Evolutionary conservation across 2,888 invertebrate genomes (phyloP), one percentile per base, ranked within the genome.

Genomic region (Melanostoma mellinum): DNA sequence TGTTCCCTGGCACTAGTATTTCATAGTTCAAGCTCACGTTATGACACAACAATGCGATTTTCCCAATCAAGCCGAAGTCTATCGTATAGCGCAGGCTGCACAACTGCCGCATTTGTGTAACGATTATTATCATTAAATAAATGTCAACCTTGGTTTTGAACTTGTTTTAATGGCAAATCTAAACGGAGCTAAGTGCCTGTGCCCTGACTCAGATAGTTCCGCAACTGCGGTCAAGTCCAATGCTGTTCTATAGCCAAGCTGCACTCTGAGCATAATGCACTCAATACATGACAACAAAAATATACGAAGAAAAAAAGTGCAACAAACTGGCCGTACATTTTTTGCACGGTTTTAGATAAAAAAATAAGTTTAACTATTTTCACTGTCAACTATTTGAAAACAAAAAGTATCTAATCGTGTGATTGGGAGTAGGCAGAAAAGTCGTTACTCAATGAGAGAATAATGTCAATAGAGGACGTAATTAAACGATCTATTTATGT

Each of bases 171-270:
- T 72, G 76, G 71, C 85, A 56, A 79, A 72, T 72, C 76, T 80
- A 85, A 80, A 85, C 85, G 85, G 85, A 85, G 85, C 85, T 85
- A 85, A 72, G 69, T 76, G 85, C 80, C 68, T 80, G 75, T 69
- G 56, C 79, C 80, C 85, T 85, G 85, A 85, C 80, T 85, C 85
- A 85, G 85, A 75, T 68, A 85, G 85, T 85, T 85, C 85, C 85
- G 85, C 53, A 85, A 79, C 80, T 85, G 80, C 85, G 85, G 85
- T 85, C 85, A 85, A 85, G 85, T 85, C 85, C 85, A 85, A 85
- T 85, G 85, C 67, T 85, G 68, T 73, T 76, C 75, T 63, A 63
- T 36, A 20, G 33, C 33, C 20, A 71, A 75, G 75, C 48, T 85
- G 80, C 85, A 76, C 71, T 72, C 63, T 50, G 55, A 79, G 69